These are phyloP conservation scores for Drosophila lini DNA, from an alignment of 1,140 invertebrate genomes.

Conservation along the genomic window DNA sequence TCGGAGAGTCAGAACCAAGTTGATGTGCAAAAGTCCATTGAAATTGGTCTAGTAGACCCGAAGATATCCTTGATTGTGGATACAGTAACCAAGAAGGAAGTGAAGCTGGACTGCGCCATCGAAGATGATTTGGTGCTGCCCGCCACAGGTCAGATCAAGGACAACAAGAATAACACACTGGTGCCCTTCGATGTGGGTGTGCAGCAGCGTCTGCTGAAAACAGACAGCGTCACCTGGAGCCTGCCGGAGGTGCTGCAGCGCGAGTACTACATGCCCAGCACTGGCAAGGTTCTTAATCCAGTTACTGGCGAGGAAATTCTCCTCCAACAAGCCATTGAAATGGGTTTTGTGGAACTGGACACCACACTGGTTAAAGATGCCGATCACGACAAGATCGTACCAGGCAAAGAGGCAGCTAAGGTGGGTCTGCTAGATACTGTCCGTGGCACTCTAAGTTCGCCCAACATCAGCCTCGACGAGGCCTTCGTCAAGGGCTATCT, in stretches of 20 bases:
- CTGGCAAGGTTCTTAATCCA: slow-evolving; percentile 92
- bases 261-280: slow-evolving; percentile 91
- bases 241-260: slow-evolving; percentile 91
- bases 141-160: slow-evolving; percentile 88
- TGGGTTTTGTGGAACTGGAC: slow-evolving; percentile 89
- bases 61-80: slow-evolving; percentile 93
- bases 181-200: slow-evolving; percentile 90
- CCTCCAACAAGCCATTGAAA: slow-evolving; percentile 89
- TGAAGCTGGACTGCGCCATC: slow-evolving; percentile 89
- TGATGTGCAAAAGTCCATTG: slow-evolving; percentile 90
- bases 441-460: slow-evolving; percentile 88
- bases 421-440: slow-evolving; percentile 89
- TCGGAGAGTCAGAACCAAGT: slow-evolving; percentile 89
- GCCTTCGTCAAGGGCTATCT: slow-evolving; percentile 92
- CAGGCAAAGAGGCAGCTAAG: slow-evolving; percentile 89
- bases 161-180: slow-evolving; percentile 88
- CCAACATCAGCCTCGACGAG: slow-evolving; percentile 90
- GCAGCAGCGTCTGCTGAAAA: slow-evolving; percentile 88
- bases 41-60: slow-evolving; percentile 91
- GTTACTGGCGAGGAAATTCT: slow-evolving; percentile 90
- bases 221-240: slow-evolving; percentile 88
- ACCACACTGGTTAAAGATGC: slow-evolving; percentile 91
- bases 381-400: slow-evolving; percentile 88
- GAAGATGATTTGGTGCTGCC: slow-evolving; percentile 89
- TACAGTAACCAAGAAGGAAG: slow-evolving; percentile 88